These are phyloP conservation scores for Zaprionus ornatus DNA, from an alignment of 1,140 invertebrate genomes.

Conservation along the genomic window DNA sequence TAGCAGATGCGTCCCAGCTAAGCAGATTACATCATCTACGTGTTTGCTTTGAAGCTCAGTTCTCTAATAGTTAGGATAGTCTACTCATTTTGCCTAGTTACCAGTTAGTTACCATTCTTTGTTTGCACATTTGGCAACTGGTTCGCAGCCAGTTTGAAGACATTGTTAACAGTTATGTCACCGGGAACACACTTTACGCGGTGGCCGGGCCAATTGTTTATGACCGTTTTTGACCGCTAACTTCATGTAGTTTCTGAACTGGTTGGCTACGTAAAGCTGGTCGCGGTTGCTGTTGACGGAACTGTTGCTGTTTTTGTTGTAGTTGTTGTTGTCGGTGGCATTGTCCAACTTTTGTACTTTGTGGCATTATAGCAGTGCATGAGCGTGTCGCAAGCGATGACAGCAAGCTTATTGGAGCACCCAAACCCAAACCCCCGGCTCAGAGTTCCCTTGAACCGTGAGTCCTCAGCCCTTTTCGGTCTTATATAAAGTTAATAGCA, in stretches of 20 bases:
- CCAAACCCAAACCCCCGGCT: neutral
- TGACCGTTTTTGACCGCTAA: conserved; percentile 68
- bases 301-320: neutral
- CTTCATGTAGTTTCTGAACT: conserved; percentile 50
- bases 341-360: conserved; percentile 62
- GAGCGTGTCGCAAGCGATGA: conserved; percentile 71
- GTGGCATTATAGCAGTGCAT: conserved; percentile 34
- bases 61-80: neutral
- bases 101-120: neutral
- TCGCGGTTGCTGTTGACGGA: conserved; percentile 27
- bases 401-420: conserved; percentile 60
- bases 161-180: conserved; percentile 69
- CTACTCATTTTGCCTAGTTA: neutral
- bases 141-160: conserved; percentile 37
- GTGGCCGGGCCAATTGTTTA: conserved; percentile 48
- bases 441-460: neutral
- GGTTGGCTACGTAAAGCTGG: conserved; percentile 53
- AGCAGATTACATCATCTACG: neutral
- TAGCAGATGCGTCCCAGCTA: neutral
- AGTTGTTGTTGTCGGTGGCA: conserved; percentile 6
- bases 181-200: conserved; percentile 36
- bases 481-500: conserved; percentile 48
- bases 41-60: neutral
- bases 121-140: conserved; percentile 25
- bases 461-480: conserved; percentile 29